These are phyloP conservation scores for Sapajus apella DNA, from an alignment of 2,113 vertebrate species.

Conservation along the genomic window DNA sequence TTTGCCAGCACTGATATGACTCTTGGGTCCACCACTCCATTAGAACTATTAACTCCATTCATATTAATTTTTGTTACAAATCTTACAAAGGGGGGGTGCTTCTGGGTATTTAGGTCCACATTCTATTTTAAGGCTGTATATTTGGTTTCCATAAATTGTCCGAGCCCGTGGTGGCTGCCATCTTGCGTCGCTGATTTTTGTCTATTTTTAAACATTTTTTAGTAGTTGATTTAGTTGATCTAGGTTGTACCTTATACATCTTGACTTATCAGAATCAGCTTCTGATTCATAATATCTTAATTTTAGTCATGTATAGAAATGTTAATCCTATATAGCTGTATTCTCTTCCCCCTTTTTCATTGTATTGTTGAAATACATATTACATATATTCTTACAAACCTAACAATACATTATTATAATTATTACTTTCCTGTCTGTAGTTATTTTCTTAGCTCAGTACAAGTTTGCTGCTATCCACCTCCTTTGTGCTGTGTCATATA, in stretches of 20 bases:
- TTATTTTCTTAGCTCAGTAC: neutral
- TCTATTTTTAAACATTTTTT: neutral
- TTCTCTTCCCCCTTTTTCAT: no score
- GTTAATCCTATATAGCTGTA: neutral
- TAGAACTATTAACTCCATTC: no score
- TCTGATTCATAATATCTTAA: neutral
- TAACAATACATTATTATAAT: neutral
- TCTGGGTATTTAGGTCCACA: no score
- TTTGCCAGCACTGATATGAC: no score
- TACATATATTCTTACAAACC: neutral
- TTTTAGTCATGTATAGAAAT: neutral
- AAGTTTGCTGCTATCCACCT: neutral
- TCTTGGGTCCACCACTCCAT: no score
- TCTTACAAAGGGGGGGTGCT: no score
- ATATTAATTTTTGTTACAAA: no score
- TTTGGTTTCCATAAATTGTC: no score
- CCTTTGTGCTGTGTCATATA: neutral
- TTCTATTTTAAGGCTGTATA: no score
- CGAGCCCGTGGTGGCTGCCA: no score
- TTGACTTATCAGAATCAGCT: neutral
- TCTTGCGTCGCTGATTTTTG: no score
- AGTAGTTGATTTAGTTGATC: neutral
- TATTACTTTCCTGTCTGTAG: neutral
- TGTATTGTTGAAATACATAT: neutral
- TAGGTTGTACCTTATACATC: neutral